Conservation (phyloP, 2,888 invertebrate species). For the Dioctria rufipes region DNA sequence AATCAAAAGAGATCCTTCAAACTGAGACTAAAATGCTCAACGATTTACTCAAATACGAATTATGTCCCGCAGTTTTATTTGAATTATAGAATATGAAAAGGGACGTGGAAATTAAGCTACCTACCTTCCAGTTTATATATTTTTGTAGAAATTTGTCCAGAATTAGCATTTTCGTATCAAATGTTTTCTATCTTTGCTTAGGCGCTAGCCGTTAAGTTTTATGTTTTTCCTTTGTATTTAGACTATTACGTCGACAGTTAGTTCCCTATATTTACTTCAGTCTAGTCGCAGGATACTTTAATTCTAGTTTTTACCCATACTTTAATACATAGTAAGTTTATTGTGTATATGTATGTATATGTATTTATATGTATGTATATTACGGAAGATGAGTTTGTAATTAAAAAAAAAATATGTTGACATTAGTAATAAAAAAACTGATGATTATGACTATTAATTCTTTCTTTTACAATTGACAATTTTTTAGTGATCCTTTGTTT, state of each 20-base stretch:
- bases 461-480: no score
- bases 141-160: constrained; percentile 34
- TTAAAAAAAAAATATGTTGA: constrained; percentile 29
- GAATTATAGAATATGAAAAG: background rate
- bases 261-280: constrained; percentile 20
- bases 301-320: constrained; percentile 34
- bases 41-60: background rate
- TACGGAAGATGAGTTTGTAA: constrained; percentile 31
- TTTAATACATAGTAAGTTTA: constrained; percentile 16
- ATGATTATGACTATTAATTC: no score
- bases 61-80: background rate
- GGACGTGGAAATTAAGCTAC: background rate
- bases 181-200: constrained; percentile 51
- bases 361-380: constrained; percentile 31
- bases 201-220: constrained; percentile 8
- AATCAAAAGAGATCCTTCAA: background rate
- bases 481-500: no score
- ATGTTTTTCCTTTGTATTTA: background rate
- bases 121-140: background rate
- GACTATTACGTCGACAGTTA: background rate
- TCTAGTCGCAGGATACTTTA: constrained; percentile 45
- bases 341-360: constrained; percentile 27
- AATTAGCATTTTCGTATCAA: constrained; percentile 47
- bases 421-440: background rate
- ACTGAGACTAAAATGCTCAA: background rate